Base-by-base conservation (phyloP, 2,888 invertebrate species). In the Terebella lapidaria region DNA sequence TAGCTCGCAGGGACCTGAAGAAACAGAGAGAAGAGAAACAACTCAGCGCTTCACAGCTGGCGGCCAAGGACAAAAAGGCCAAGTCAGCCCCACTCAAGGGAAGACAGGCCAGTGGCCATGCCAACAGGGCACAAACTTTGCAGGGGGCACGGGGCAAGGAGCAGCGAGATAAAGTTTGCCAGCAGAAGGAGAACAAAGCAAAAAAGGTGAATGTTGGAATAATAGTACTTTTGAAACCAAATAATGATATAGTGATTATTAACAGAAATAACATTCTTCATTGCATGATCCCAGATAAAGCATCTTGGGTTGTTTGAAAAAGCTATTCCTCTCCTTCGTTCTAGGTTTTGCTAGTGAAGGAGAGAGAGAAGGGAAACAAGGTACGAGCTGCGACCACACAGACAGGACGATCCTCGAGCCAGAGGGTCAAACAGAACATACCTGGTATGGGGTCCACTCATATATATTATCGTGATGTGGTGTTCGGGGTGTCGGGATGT, bases 1-100 rank as follows among this genome's bases (percentile, higher is more conserved):
- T 77, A 52, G 77, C 74, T 3, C 68, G 71, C 62, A 55, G 74
- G 57, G 75, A 77, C 59, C 46, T 77, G 28, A 71, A 71, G 57
- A 74, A 71, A 56, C 68, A 71, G 53, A 71, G 63, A 47, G 66
- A 70, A n/a, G 66, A 68, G n/a, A 59, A 57, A n/a, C n/a, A n/a
- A n/a, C n/a, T n/a, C n/a, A n/a, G n/a, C n/a, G n/a, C n/a, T n/a
- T n/a, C n/a, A n/a, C n/a, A 28, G 54, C 42, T 35, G 42, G n/a
- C 42, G n/a, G 42, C 42, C 10, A 15, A 10, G n/a, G 42, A 35
- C 10, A 35, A 35, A n/a, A 35, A 35, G 10, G 10, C 10, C n/a
- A 35, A 35, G 42, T 10, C 42, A n/a, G 42, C n/a, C 56, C 66
- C 61, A 53, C 22, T 5, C 5, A 53, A 5, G 10, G 26, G 15